These are phyloP conservation scores for Automeris io DNA, from an alignment of 2,888 invertebrate species.

Conservation along the genomic window DNA sequence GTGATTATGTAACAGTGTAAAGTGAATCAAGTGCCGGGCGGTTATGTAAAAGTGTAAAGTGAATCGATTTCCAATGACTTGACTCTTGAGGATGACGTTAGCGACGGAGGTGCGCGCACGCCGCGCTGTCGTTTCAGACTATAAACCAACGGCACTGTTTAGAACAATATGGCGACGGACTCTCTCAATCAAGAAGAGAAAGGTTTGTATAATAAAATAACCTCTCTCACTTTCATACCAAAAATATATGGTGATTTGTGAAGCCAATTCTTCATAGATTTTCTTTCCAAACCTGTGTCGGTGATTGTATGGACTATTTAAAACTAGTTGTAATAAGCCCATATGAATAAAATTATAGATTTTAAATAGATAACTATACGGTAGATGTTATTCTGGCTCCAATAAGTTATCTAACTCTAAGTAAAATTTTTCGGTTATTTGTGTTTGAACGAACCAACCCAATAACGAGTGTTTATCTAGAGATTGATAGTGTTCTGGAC, in stretches of 20 bases:
- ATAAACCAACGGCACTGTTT: conserved; percentile 47
- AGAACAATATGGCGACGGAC: conserved; percentile 63
- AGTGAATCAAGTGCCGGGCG: not conserved
- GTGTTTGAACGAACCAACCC: no score
- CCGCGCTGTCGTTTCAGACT: conserved; percentile 34
- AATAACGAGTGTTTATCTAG: no score
- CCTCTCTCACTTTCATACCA: not conserved
- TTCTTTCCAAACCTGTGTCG: no score
- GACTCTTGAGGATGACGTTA: conserved; percentile 63
- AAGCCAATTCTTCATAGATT: not conserved
- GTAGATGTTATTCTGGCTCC: no score
- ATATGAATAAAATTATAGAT: no score
- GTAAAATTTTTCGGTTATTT: no score
- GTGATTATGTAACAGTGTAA: no score
- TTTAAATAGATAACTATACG: no score
- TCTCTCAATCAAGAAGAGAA: conserved; percentile 55
- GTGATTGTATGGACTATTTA: no score
- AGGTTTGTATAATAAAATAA: conserved; percentile 32
- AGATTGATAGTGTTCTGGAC: no score
- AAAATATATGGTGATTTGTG: not conserved
- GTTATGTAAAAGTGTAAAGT: not conserved
- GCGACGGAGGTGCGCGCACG: conserved; percentile 58
- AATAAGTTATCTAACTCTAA: no score
- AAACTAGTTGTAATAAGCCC: no score
- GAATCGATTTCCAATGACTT: conserved; percentile 1